Conservation (phyloP, 35 echinoderm and acorn worm genomes). For the Stichopus chloronotus region DNA sequence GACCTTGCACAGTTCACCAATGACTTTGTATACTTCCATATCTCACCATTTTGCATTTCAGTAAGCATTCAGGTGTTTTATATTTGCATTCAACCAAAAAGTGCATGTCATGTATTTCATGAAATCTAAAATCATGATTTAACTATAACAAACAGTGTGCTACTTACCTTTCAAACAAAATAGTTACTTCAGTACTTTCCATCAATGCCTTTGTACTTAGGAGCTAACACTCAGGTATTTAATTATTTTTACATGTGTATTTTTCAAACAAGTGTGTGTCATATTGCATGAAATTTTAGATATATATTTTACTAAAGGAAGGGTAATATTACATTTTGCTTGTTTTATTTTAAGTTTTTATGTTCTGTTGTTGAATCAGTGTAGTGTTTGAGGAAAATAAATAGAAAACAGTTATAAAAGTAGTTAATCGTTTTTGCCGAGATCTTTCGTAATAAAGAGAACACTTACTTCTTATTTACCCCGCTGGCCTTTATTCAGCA, state of each 20-base stretch:
- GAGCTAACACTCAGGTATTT: background rate
- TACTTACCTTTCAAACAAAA: background rate
- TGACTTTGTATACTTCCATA: background rate
- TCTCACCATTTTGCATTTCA: background rate
- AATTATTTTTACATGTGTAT: background rate
- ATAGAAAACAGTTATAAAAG: background rate
- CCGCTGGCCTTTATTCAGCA: background rate
- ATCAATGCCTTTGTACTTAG: background rate
- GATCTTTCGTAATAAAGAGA: background rate
- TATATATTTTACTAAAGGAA: background rate
- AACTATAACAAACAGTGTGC: too few relatives aligned
- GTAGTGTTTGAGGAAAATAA: background rate
- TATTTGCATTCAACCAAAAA: background rate
- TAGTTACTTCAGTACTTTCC: conserved; percentile 19
- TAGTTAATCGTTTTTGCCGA: background rate
- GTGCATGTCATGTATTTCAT: background rate
- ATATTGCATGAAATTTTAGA: background rate
- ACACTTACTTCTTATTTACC: background rate
- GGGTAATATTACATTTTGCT: conserved; percentile 1
- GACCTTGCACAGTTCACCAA: background rate
- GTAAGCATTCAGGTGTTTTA: background rate
- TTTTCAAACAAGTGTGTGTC: background rate
- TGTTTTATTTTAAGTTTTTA: background rate
- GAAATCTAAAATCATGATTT: too few relatives aligned
- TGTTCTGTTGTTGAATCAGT: background rate